These are phyloP conservation scores for Antheraea yamamai DNA, from an alignment of 2,888 invertebrate species.

Conservation along the genomic window DNA sequence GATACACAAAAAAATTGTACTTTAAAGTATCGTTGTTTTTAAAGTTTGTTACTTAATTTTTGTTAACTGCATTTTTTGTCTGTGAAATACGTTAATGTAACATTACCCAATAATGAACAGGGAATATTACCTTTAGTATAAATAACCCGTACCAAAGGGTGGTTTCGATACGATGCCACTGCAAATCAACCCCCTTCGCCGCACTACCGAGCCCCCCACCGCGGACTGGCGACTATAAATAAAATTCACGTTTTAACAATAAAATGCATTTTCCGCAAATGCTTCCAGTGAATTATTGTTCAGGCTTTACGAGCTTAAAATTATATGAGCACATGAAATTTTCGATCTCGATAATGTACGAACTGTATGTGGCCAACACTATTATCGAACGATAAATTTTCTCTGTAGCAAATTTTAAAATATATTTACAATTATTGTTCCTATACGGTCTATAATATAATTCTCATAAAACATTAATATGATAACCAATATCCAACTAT, in stretches of 20 bases:
- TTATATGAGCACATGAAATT: constrained; percentile 81
- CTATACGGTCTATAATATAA: background rate
- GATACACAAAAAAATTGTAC: background rate
- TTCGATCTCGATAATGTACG: constrained; percentile 79
- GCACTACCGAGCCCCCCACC: constrained; percentile 48
- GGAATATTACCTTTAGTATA: constrained; percentile 80
- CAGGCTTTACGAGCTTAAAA: constrained; percentile 82
- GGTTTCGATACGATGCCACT: constrained; percentile 76
- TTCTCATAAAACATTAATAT: background rate
- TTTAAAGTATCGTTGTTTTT: background rate
- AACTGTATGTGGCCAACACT: constrained; percentile 61
- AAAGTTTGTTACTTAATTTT: constrained; percentile 54
- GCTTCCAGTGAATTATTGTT: constrained; percentile 79
- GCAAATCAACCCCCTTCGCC: constrained; percentile 75
- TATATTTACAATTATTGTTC: background rate
- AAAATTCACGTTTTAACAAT: constrained; percentile 83
- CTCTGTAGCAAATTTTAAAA: constrained; percentile 11
- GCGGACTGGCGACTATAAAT: constrained; percentile 79
- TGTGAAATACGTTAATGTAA: constrained; percentile 59
- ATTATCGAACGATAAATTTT: constrained; percentile 57
- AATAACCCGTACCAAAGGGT: constrained; percentile 80
- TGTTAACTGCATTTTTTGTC: constrained; percentile 64
- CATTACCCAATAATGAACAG: constrained; percentile 80
- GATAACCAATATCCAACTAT: background rate
- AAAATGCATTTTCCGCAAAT: constrained; percentile 83